Conservation (phyloP, 2,113 vertebrate genomes). For the Pterocles burchelli region DNA sequence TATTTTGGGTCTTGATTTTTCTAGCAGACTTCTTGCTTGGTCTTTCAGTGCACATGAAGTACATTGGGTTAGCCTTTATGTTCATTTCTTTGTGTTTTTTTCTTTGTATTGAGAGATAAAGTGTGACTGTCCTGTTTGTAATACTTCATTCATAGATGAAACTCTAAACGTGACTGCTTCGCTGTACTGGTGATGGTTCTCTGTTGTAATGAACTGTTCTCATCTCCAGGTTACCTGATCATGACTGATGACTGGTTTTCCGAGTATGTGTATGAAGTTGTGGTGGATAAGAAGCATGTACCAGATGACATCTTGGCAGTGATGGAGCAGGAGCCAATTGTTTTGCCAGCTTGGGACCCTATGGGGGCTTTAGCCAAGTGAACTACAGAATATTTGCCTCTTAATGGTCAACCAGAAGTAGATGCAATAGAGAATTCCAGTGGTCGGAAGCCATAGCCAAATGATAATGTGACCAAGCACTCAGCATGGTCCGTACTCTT, state of each 20-base stretch:
- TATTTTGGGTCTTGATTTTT: neutral
- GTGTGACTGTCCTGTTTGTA: neutral
- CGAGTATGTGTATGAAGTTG: slow-evolving; percentile 95
- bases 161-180: neutral
- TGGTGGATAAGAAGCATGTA: slow-evolving; percentile 91
- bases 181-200: neutral
- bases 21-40: neutral
- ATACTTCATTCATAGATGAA: neutral
- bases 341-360: slow-evolving; percentile 97
- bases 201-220: neutral
- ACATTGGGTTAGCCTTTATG: rapidly evolving
- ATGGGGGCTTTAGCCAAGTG: slow-evolving; percentile 93
- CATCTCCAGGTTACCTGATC: slow-evolving; percentile 89
- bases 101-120: neutral
- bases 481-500: neutral
- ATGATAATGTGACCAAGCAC: neutral
- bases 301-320: slow-evolving; percentile 85
- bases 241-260: slow-evolving; percentile 99
- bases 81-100: neutral
- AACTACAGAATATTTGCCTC: slow-evolving; percentile 17
- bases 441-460: slow-evolving; percentile 71
- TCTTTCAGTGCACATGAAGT: neutral
- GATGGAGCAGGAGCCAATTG: slow-evolving; percentile 86
- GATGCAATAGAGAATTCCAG: slow-evolving; percentile 66
- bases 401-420: slow-evolving; percentile 40